Conservation (phyloP, 2,888 invertebrate genomes). For the Anodontia alba region DNA sequence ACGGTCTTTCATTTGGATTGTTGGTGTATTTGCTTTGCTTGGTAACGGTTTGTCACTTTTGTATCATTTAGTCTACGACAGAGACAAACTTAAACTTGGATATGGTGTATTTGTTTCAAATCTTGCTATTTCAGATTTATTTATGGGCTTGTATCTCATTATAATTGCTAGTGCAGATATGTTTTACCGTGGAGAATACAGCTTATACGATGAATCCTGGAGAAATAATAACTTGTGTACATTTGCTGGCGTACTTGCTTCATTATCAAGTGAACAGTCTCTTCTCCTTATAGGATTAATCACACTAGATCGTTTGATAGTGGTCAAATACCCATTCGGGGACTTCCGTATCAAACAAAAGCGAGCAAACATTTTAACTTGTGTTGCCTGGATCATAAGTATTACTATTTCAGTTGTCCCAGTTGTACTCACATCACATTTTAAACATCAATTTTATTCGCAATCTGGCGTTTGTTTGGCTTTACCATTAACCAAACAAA, state of each 20-base stretch:
- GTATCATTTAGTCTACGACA: no score
- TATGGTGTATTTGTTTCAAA: no score
- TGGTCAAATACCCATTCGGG: no score
- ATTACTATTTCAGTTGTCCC: constrained; percentile 76
- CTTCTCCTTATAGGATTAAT: constrained; percentile 86
- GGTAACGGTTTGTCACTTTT: no score
- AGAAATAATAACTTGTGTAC: constrained; percentile 55
- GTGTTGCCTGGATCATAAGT: constrained; percentile 72
- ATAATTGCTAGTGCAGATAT: constrained; percentile 66
- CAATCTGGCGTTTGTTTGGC: constrained; percentile 81
- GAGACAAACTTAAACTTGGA: no score
- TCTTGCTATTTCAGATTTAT: no score
- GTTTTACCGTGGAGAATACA: constrained; percentile 53
- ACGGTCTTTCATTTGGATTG: no score
- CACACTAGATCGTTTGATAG: no score
- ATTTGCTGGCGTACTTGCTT: no score
- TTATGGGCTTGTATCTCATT: constrained; percentile 36
- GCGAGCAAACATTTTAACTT: constrained; percentile 63
- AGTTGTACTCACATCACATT: constrained; percentile 75
- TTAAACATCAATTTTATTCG: constrained; percentile 49
- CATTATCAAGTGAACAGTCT: constrained; percentile 54
- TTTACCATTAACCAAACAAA: constrained; percentile 79
- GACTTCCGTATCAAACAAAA: constrained; percentile 32
- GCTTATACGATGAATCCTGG: constrained; percentile 62
- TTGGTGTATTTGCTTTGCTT: no score